phyloP scores from a whole-genome alignment of 1,140 invertebrate species.

The Neomicropteryx cornuta region DNA sequence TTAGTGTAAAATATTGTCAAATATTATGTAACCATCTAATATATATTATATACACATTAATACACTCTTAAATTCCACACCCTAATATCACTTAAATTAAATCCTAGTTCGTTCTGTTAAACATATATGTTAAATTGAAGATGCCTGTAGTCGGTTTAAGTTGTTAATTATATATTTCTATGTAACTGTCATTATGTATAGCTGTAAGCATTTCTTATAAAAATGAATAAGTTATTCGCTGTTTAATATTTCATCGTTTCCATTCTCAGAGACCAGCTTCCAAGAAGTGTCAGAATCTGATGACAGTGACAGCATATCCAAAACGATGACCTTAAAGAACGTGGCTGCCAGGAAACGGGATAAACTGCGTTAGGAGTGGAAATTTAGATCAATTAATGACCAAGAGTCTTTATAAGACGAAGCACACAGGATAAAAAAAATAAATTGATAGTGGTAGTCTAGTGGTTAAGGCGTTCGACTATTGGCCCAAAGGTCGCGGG shows the following conservation, averaged over 20 bases:
- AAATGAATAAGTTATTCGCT: constrained; percentile 2
- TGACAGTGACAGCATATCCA: constrained; percentile 35
- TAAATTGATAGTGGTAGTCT: no score
- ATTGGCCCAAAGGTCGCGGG: no score
- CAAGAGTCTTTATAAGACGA: no score
- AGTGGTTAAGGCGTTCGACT: no score
- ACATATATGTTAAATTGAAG: constrained; percentile 1
- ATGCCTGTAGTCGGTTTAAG: constrained; percentile 1
- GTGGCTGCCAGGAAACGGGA: no score
- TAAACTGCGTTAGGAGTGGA: no score
- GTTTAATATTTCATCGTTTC: constrained; percentile 4
- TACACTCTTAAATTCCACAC: no score
- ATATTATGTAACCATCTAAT: no score
- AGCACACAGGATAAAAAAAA: no score
- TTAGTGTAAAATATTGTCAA: no score
- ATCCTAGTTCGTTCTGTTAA: constrained; percentile 1
- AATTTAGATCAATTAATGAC: no score
- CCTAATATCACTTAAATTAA: constrained; percentile 1
- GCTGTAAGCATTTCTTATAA: not conserved
- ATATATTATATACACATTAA: no score
- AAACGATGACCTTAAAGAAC: constrained; percentile 35
- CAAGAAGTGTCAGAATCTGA: constrained; percentile 39
- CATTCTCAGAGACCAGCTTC: constrained; percentile 38
- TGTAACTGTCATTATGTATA: constrained; percentile 1
- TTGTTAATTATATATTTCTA: not conserved